These are phyloP conservation scores for Oryzias celebensis DNA, from an alignment of 2,113 vertebrate genomes.

Conservation along the genomic window DNA sequence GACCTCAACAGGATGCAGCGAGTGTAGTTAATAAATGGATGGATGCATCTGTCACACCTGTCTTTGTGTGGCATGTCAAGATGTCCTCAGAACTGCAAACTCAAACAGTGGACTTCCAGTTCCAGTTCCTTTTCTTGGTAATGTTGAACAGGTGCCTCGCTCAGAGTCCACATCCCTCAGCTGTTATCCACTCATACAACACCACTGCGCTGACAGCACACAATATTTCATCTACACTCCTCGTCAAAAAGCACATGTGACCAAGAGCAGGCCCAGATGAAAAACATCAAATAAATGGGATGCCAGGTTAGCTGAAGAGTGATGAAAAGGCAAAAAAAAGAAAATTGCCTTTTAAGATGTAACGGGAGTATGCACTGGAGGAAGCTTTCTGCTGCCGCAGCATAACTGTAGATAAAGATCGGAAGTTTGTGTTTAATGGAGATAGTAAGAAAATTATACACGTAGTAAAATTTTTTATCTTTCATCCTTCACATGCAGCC, in stretches of 20 bases:
- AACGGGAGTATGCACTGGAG: not conserved
- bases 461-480: not conserved
- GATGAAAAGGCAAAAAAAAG: not conserved
- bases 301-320: not conserved
- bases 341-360: too few relatives aligned
- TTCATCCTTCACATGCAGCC: not conserved
- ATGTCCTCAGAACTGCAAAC: not conserved
- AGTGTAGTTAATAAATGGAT: too few relatives aligned
- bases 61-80: not conserved
- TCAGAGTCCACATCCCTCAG: conserved; percentile 1
- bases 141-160: not conserved
- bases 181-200: not conserved
- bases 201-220: not conserved
- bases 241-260: not conserved
- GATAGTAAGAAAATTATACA: not conserved
- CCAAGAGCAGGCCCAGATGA: not conserved
- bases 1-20: too few relatives aligned
- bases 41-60: not conserved
- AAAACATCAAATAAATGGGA: not conserved
- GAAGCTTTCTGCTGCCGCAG: not conserved
- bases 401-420: not conserved
- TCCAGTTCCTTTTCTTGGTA: not conserved
- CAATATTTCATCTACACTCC: not conserved
- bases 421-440: not conserved
- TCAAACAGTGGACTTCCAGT: not conserved